A percentile compares a stretch with the other conserved stretches of the same genome.
Conservation (phyloP, 2,797 vertebrate species). For the Psittacula echo region DNA sequence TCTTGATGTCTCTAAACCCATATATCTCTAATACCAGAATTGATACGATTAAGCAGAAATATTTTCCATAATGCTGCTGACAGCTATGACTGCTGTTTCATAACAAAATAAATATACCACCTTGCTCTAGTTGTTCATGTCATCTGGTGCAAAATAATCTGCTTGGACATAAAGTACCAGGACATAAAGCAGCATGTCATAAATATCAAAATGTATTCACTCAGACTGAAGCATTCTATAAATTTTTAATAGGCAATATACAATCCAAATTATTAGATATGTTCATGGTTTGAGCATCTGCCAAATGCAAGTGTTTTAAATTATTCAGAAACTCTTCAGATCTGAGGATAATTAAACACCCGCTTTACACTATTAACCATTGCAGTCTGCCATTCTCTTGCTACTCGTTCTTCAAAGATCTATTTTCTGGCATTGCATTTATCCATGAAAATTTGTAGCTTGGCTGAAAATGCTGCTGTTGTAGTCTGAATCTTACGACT, state of each 20-base stretch:
- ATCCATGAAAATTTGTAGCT: neutral
- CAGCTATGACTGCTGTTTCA: neutral
- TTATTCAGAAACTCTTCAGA: neutral
- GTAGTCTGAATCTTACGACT: neutral
- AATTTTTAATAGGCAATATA: neutral
- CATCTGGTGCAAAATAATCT: neutral
- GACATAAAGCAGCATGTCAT: neutral
- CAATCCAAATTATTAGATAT: neutral
- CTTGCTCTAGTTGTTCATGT: neutral
- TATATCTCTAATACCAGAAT: neutral
- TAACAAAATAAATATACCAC: neutral
- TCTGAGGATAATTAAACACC: neutral
- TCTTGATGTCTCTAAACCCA: neutral
- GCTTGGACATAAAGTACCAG: neutral
- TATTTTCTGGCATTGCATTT: neutral
- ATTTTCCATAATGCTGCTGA: neutral
- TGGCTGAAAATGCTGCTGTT: neutral
- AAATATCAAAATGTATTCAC: neutral
- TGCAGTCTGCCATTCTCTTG: neutral
- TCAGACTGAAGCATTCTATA: neutral
- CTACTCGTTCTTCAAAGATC: neutral
- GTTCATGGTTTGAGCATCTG: neutral
- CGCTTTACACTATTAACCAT: neutral
- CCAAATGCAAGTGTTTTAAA: neutral
- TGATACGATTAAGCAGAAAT: neutral